Evolutionary conservation across 2,888 invertebrate genomes (phyloP).

Genomic region (Aleiodes alternator): DNA sequence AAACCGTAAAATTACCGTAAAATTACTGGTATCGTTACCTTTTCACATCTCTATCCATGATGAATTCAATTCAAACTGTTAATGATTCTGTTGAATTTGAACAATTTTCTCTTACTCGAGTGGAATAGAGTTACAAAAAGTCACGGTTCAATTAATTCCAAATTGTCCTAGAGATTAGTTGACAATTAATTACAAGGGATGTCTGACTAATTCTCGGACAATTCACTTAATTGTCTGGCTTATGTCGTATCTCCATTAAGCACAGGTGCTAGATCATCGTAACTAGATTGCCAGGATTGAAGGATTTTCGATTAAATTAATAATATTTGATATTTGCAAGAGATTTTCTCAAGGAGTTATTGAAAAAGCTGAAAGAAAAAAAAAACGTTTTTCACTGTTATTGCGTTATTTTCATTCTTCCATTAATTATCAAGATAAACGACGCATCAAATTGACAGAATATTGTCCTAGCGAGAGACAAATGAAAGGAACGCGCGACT

Average conservation of each 20-base stretch:
- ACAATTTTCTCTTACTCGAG: too few species aligned
- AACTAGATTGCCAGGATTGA: too few species aligned
- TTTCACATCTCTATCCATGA: too few species aligned
- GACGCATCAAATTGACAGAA: constrained; percentile 17
- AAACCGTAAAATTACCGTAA: too few species aligned
- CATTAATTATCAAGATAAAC: constrained; percentile 20
- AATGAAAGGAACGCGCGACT: constrained; percentile 46
- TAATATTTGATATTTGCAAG: too few species aligned
- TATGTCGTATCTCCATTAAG: neutral
- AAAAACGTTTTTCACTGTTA: constrained; percentile 8
- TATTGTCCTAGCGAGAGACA: constrained; percentile 34
- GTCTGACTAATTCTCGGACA: constrained; percentile 32
- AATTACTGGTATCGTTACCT: too few species aligned
- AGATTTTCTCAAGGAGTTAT: neutral
- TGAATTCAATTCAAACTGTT: too few species aligned
- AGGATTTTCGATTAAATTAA: too few species aligned
- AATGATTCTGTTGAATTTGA: neutral
- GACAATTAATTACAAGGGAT: neutral
- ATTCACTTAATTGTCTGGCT: constrained; percentile 22
- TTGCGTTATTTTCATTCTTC: neutral
- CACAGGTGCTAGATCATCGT: neutral
- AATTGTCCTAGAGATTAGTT: constrained; percentile 1
- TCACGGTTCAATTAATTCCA: neutral
- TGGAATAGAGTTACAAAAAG: neutral
- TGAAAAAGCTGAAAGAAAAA: neutral